phyloP scores from a whole-genome alignment of 1,140 invertebrate genomes.

The Cylas formicarius region DNA sequence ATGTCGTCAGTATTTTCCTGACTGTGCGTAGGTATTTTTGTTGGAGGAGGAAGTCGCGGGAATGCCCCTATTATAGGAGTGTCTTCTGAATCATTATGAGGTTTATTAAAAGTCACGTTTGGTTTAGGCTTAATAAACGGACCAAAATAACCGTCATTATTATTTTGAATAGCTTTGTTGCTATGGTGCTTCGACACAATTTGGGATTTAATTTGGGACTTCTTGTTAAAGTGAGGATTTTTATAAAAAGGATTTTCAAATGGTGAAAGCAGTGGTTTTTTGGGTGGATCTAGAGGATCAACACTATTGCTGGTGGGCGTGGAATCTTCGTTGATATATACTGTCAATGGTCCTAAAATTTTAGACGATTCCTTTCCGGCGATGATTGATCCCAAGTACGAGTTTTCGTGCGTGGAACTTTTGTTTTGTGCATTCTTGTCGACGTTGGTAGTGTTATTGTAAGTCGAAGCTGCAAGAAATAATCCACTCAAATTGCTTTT shows the following conservation, averaged over 20 bases:
- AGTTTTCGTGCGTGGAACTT: slow-evolving; percentile 5
- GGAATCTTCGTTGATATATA: slow-evolving; percentile 31
- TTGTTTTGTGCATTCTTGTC: slow-evolving; percentile 19
- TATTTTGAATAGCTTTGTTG: no score
- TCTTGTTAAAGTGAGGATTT: not conserved
- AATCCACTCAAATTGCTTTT: slow-evolving; percentile 19
- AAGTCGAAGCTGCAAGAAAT: slow-evolving; percentile 15
- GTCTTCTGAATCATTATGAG: no score
- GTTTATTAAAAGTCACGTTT: no score
- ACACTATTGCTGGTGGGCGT: slow-evolving; percentile 6
- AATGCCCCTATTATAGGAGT: no score
- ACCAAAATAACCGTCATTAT: no score
- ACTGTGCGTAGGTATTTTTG: slow-evolving; percentile 24
- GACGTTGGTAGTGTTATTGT: slow-evolving; percentile 9
- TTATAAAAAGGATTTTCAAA: slow-evolving; percentile 35
- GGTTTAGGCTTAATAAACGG: no score
- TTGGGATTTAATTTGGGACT: slow-evolving; percentile 14
- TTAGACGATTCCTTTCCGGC: slow-evolving; percentile 33
- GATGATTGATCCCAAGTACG: slow-evolving; percentile 8
- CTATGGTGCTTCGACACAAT: not conserved
- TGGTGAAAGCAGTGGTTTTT: slow-evolving; percentile 18
- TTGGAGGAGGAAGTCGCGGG: no score
- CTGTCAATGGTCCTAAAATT: slow-evolving; percentile 33
- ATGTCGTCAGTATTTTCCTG: slow-evolving; percentile 35
- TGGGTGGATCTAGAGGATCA: slow-evolving; percentile 5